These are phyloP conservation scores for Teleiodes luculella DNA, from an alignment of 2,888 invertebrate species.

Conservation along the genomic window DNA sequence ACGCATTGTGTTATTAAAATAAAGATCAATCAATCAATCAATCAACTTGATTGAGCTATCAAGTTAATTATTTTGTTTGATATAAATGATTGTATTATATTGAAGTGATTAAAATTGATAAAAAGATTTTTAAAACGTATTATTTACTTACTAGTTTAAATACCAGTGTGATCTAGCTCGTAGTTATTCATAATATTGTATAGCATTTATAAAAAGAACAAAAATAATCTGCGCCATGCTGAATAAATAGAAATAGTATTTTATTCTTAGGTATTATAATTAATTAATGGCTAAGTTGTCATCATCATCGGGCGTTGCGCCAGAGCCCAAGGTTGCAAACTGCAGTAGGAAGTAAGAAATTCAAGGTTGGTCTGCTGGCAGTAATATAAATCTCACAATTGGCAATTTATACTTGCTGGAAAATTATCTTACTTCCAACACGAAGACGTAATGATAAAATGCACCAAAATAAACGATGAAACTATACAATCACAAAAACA, in stretches of 20 bases:
- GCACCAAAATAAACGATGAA: no score
- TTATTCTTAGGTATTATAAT: constrained; percentile 41
- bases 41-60: no score
- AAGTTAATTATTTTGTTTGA: no score
- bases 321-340: constrained; percentile 62
- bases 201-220: no score
- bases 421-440: constrained; percentile 26
- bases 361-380: constrained; percentile 50
- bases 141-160: no score
- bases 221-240: not conserved
- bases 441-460: not conserved
- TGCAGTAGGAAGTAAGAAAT: constrained; percentile 63
- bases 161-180: no score
- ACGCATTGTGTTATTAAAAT: constrained; percentile 4
- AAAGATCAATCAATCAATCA: not conserved
- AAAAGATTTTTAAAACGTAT: no score
- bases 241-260: not conserved
- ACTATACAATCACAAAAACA: no score
- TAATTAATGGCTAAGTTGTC: constrained; percentile 24
- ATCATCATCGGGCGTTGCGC: constrained; percentile 50
- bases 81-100: no score
- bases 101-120: no score
- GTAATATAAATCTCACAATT: constrained; percentile 50
- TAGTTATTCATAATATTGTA: no score
- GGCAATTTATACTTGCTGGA: constrained; percentile 33